Evolutionary conservation across 2,888 invertebrate species (phyloP).

Genomic region (Latheticus oryzae): DNA sequence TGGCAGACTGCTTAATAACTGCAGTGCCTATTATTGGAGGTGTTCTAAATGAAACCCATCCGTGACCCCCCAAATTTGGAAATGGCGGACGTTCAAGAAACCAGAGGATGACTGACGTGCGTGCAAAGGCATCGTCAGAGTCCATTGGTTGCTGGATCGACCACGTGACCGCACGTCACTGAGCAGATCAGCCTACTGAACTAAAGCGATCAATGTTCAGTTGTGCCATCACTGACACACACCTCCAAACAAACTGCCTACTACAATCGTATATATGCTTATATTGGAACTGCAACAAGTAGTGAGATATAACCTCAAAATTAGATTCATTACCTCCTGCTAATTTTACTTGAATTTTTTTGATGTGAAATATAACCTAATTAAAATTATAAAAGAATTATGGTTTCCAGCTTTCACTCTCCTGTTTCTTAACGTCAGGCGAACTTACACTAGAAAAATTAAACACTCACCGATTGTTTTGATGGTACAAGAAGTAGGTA

Average conservation of each 20-base stretch:
- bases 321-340: constrained; percentile 1
- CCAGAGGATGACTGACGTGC: constrained; percentile 69
- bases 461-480: constrained; percentile 44
- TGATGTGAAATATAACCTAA: no score
- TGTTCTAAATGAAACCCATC: constrained; percentile 70
- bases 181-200: constrained; percentile 72
- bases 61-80: constrained; percentile 72
- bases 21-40: constrained; percentile 71
- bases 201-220: constrained; percentile 73
- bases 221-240: constrained; percentile 73
- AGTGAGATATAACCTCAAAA: constrained; percentile 35
- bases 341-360: background rate
- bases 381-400: no score
- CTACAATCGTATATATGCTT: constrained; percentile 46
- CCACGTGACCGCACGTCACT: constrained; percentile 73
- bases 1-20: constrained; percentile 67
- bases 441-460: constrained; percentile 15
- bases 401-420: no score
- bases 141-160: constrained; percentile 72
- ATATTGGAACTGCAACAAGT: constrained; percentile 1
- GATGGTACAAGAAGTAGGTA: constrained; percentile 27
- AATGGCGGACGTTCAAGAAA: constrained; percentile 75
- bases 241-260: constrained; percentile 63
- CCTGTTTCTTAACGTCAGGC: no score
- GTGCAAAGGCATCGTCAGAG: constrained; percentile 68